Percentiles rank a stretch among this genome's conserved stretches.
These are phyloP conservation scores for Limnephilus marmoratus DNA, from an alignment of 2,888 invertebrate species.

Conservation along the genomic window DNA sequence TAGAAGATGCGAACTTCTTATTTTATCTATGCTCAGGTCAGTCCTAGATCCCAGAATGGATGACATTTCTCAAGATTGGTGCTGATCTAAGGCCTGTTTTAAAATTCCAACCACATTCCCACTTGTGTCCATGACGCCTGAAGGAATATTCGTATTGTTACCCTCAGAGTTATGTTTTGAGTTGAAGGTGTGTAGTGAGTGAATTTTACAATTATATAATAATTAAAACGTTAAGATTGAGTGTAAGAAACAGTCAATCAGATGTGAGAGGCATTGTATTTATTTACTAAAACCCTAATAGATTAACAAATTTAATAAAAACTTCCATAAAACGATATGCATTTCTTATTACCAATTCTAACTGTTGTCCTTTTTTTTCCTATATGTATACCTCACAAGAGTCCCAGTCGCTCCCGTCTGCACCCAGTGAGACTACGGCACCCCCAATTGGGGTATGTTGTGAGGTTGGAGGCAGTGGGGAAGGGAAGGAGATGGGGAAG, in stretches of 20 bases:
- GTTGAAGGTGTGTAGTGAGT: background rate
- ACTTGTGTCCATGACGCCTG: background rate
- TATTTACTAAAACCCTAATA: conserved; percentile 64
- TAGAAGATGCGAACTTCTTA: background rate
- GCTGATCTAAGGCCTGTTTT: background rate
- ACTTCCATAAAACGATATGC: background rate
- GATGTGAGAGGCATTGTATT: conserved; percentile 48
- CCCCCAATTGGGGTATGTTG: too few species aligned
- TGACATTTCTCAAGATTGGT: background rate
- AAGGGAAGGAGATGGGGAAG: too few species aligned
- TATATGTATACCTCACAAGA: too few species aligned
- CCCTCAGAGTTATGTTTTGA: background rate
- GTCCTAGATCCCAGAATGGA: background rate
- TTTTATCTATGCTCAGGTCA: background rate
- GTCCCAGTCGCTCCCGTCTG: too few species aligned
- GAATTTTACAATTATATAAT: background rate
- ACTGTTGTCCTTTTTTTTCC: background rate
- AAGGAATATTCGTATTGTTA: background rate
- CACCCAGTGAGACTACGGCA: too few species aligned
- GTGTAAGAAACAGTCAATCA: conserved; percentile 18
- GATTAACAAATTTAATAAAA: conserved; percentile 61
- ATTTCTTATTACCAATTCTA: background rate
- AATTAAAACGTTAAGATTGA: background rate
- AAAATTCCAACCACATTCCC: background rate
- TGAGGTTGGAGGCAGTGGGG: too few species aligned